These are phyloP conservation scores for Magallana angulata DNA, from an alignment of 1,140 invertebrate genomes.

Conservation along the genomic window DNA sequence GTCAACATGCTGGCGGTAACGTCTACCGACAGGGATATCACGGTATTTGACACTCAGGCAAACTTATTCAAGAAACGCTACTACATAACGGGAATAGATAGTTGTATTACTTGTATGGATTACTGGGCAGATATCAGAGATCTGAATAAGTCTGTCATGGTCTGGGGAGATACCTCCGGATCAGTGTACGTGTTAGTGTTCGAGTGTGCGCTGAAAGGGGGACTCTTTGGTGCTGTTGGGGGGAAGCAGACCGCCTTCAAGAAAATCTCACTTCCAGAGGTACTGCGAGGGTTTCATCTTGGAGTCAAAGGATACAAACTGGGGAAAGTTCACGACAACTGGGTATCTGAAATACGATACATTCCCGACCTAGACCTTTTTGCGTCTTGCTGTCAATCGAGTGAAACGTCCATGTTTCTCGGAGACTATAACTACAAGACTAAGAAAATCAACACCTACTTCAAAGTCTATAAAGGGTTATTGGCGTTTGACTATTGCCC, in stretches of 20 bases:
- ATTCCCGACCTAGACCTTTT: constrained; percentile 64
- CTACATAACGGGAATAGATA: constrained; percentile 64
- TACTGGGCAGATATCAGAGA: constrained; percentile 70
- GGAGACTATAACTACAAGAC: constrained; percentile 66
- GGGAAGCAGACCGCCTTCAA: constrained; percentile 60
- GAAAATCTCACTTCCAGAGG: constrained; percentile 62
- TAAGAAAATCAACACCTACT: constrained; percentile 59
- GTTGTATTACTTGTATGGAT: constrained; percentile 67
- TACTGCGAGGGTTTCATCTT: constrained; percentile 60
- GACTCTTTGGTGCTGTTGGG: constrained; percentile 63
- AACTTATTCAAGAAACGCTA: constrained; percentile 66
- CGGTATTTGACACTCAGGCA: constrained; percentile 68
- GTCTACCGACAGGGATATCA: constrained; percentile 70
- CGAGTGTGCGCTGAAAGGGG: constrained; percentile 60
- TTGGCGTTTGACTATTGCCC: constrained; percentile 71
- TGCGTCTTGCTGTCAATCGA: constrained; percentile 68
- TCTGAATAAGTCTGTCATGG: constrained; percentile 62
- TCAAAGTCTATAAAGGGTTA: constrained; percentile 69
- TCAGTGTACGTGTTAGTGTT: constrained; percentile 67
- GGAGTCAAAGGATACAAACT: constrained; percentile 63
- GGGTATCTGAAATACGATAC: constrained; percentile 70
- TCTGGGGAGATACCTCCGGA: constrained; percentile 73
- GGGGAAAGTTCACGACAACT: constrained; percentile 66
- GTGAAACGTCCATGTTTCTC: constrained; percentile 64
- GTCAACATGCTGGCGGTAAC: constrained; percentile 70